Conservation (phyloP, 2,888 invertebrate genomes). For the Cerastis leucographa region DNA sequence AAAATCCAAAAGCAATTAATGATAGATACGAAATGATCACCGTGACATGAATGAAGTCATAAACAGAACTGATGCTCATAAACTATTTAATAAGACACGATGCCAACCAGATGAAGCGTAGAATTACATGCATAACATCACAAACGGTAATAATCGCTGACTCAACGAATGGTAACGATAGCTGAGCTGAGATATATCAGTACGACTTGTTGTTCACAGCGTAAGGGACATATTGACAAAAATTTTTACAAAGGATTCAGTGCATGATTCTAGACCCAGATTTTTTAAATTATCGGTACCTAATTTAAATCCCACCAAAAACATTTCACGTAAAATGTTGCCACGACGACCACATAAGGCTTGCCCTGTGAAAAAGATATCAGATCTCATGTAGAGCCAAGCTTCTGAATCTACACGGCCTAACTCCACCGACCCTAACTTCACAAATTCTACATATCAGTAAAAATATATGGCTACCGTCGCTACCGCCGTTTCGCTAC, state of each 20-base stretch:
- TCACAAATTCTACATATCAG: no score
- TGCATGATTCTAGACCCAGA: neutral
- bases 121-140: conserved; percentile 26
- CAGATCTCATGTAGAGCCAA: no score
- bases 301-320: no score
- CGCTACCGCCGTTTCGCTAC: no score
- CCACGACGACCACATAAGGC: no score
- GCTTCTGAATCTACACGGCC: no score
- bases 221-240: neutral
- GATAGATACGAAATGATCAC: conserved; percentile 19
- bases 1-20: conserved; percentile 3
- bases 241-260: neutral
- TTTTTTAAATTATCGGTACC: no score
- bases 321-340: no score
- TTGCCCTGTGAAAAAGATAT: no score
- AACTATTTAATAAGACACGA: conserved; percentile 38
- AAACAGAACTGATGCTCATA: conserved; percentile 20
- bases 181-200: conserved; percentile 11
- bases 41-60: conserved; percentile 39
- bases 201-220: neutral
- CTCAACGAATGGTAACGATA: conserved; percentile 12
- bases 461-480: no score
- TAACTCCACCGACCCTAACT: no score
- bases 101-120: conserved; percentile 50
- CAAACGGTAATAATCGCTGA: conserved; percentile 28